Base-by-base conservation (phyloP, 2,888 invertebrate genomes). In the Zootermopsis nevadensis region DNA sequence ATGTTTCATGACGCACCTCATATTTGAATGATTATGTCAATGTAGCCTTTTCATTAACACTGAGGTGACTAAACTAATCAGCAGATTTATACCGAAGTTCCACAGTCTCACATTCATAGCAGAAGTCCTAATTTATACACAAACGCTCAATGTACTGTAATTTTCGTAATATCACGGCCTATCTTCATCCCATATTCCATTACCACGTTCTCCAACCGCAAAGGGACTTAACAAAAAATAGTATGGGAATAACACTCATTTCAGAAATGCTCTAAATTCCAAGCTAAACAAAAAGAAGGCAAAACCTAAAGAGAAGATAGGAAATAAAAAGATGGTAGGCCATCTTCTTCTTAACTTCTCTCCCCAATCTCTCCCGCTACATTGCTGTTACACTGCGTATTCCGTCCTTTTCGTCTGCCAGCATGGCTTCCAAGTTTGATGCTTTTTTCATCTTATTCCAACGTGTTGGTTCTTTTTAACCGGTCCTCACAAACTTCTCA, bases 361-460 rank as follows among this genome's bases (percentile, higher is more conserved):
- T 60, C 60, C 15, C 48, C 76, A 24, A 7, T 35, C 76, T 27
- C n/a, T 74, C n/a, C n/a, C 7, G 60, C 60, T 27, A 60, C 60
- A n/a, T 12, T 27, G 60, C 1, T 60, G n/a, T 27, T 27, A n/a
- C 60, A 60, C 60, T 10, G 1, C 27, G 60, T 60, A 60, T 60
- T 60, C 38, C 30, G 30, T 76, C 53, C 77, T 77, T 33, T 55
- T 77, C 77, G 30, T 55, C 77, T 77, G 53, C 38, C 53, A 77
- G 77, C 55, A 77, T 77, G 77, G 77, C 77, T 55, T 77, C 77
- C 77, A 77, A 76, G 53, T 77, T 77, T 48, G 31, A 55, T 48
- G 24, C 48, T 35, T 24, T 35, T 35, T 60, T 60, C n/a, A 33
- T 69, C 33, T 69, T 69, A 33, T 69, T 69, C 22, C 33, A 69